Evolutionary conservation across 2,888 invertebrate species (phyloP), one percentile per base, ranked within the genome.

Genomic region (Andricus curvator): DNA sequence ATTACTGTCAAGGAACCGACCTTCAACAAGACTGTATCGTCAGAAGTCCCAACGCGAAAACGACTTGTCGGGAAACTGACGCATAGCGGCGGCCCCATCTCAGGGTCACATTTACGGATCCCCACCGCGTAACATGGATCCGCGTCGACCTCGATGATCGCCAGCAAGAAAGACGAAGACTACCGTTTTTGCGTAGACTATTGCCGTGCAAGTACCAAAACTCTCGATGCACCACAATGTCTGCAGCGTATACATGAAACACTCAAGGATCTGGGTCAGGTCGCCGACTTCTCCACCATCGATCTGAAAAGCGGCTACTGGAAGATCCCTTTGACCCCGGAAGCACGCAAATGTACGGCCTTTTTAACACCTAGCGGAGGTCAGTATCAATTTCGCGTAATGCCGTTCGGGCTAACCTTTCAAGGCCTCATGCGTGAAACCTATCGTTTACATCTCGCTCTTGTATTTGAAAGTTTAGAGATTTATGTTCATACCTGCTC

Each of bases 291-390:
- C 64, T 80, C 88, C 1, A 87, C 87, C 44, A 62, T 90, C 1
- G 89, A 91, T 44, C 74, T 89, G 8, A 82, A 84, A 29, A 84
- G 83, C 60, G 89, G 88, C 2, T 90, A 89, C 77, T 90, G 89
- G 88, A 90, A 90, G 78, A 80, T 90, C 2, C 86, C 86, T 1
- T 80, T 90, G 6, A n/a, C 56, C n/a, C 56, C 56, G n/a, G n/a
- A 56, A 56, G 5, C n/a, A n/a, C 8, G 56, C 2, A 56, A 56
- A 56, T n/a, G 6, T n/a, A 56, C n/a, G 44, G 13, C 44, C 15
- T 44, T 44, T 44, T 44, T 3, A 15, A 44, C 15, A 0, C 44
- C 15, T 13, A 44, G 44, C 8, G 44, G 44, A 15, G 44, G 15
- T 4, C 44, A 44, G 44, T 44, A 15, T 4, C 44, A 44, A 44